Base-by-base conservation (phyloP, 2,888 invertebrate genomes). In the Melangyna quadrimaculata region DNA sequence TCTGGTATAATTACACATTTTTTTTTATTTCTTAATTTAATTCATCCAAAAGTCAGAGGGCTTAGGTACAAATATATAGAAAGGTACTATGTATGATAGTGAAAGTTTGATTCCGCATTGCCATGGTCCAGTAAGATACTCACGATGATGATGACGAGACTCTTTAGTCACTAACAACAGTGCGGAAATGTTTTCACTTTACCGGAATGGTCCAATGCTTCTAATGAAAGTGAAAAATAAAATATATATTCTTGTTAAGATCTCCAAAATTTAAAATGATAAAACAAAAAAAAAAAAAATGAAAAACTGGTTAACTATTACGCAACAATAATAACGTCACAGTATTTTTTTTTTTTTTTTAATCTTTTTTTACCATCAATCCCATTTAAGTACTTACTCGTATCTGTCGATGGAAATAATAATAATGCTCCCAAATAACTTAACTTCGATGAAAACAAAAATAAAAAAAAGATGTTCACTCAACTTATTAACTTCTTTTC, bases 21-120 rank as follows among this genome's bases (percentile, higher is more conserved):
- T 61, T 40, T 37, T 63, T 40, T 71, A 45, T 67, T 61, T 40
- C 24, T 63, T 40, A 67, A 45, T 67, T 79, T 77, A 84, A 84
- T 72, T 35, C 69, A 79, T 55, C 84, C 79, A 71, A 84, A 53
- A 79, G 69, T 79, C 55, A 67, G 80, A 79, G 72, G 67, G 75
- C 75, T 69, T 14, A 24, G 12, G 12, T 12, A 37, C 3, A 7
- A 2, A 6, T 51, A 27, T 32, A 24, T 45, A 55, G 14, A 37
- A 37, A 59, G 59, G 59, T 37, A 59, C 48, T n/a, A 10, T 43
- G 45, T 65, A 9, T 29, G 65, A 65, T 53, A 91, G 91, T 90
- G 91, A 91, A 91, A 91, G 91, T 90, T 90, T 88, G 89, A 90
- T 90, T 90, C 89, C 89, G 89, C 88, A 89, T 90, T 89, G 88